phyloP scores from a whole-genome alignment of 2,113 vertebrate species.

The Illadopsis cleaveri region DNA sequence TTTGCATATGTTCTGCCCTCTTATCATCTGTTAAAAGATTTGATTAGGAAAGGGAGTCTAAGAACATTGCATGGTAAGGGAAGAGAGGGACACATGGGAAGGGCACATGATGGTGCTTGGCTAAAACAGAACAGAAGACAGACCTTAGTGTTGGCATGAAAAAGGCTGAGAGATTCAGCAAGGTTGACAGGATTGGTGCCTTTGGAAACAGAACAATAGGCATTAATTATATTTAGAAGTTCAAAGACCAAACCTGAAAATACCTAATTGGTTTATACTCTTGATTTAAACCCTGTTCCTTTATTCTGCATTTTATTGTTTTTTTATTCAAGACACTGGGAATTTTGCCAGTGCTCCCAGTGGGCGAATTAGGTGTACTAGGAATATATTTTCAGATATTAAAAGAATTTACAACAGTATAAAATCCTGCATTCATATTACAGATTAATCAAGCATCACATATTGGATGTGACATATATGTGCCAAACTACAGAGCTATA shows the following conservation, averaged over 20 bases:
- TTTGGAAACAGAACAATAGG: neutral
- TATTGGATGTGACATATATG: neutral
- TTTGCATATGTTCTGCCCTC: slow-evolving; percentile 21
- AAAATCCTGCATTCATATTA: neutral
- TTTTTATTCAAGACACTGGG: neutral
- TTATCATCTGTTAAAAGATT: slow-evolving; percentile 21
- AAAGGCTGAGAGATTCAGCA: neutral
- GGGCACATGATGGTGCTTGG: neutral
- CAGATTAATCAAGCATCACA: neutral
- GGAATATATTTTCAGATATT: neutral
- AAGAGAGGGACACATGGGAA: neutral
- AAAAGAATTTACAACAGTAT: neutral
- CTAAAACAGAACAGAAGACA: neutral
- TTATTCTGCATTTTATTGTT: neutral
- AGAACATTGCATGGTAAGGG: neutral
- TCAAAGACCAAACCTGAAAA: slow-evolving; percentile 20
- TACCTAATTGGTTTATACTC: neutral
- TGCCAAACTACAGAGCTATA: neutral
- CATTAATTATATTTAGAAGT: slow-evolving; percentile 1
- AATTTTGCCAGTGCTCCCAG: neutral
- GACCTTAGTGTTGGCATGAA: neutral
- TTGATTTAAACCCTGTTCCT: neutral
- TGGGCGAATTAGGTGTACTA: neutral
- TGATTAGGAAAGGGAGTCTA: slow-evolving; percentile 7
- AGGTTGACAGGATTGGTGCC: neutral